Conservation (phyloP, 1,140 invertebrate genomes). For the Camponotus vicinus region DNA sequence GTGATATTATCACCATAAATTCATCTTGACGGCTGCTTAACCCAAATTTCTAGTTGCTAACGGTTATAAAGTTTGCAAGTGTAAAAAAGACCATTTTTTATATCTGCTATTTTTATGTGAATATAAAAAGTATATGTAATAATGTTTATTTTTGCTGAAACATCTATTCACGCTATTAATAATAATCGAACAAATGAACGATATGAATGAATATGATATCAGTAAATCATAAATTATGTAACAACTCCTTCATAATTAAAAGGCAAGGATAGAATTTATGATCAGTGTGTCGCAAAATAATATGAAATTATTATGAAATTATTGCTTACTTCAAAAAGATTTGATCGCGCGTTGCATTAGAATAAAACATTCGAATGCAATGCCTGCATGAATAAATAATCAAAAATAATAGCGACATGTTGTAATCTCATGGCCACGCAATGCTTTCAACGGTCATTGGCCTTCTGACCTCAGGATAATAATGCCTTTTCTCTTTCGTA, state of each 20-base stretch:
- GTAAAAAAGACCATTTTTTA: background rate
- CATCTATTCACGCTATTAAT: background rate
- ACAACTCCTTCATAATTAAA: conserved; percentile 1
- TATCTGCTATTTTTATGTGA: background rate
- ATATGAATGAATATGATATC: background rate
- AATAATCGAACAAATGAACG: background rate
- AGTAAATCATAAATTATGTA: background rate
- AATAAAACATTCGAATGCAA: conserved; percentile 31
- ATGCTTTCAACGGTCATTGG: conserved; percentile 49
- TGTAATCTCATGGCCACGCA: conserved; percentile 43
- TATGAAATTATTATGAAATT: conserved; percentile 50
- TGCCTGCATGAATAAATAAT: conserved; percentile 56
- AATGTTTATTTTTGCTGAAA: conserved; percentile 32
- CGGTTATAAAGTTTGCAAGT: conserved; percentile 38
- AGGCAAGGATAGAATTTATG: conserved; percentile 12
- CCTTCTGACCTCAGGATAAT: conserved; percentile 44
- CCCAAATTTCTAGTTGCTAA: conserved; percentile 73
- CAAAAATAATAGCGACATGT: conserved; percentile 33
- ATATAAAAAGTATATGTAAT: conserved; percentile 16
- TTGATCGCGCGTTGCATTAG: conserved; percentile 25
- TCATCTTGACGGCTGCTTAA: conserved; percentile 78
- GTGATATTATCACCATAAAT: conserved; percentile 80
- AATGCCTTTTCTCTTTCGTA: conserved; percentile 24
- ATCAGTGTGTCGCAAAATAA: background rate
- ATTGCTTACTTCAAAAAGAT: conserved; percentile 34